Conservation (phyloP, 1,140 invertebrate species). For the Charaxes varanes region DNA sequence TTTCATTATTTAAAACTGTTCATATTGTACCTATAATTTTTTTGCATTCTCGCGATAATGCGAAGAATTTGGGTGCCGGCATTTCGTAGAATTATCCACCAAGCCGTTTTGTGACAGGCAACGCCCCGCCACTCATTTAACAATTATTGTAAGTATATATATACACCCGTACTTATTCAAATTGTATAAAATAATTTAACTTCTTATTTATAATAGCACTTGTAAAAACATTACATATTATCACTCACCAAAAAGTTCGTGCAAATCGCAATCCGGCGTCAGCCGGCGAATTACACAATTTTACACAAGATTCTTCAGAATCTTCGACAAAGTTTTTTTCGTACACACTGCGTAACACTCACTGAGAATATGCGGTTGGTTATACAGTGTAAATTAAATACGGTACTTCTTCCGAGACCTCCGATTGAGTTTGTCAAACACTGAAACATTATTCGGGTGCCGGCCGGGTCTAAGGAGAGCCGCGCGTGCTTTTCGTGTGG, state of each 20-base stretch:
- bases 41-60: conserved; percentile 22
- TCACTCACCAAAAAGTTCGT: conserved; percentile 69
- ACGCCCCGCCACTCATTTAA: conserved; percentile 47
- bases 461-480: conserved; percentile 62
- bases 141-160: conserved; percentile 25
- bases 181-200: conserved; percentile 14
- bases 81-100: conserved; percentile 55
- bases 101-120: conserved; percentile 49
- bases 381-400: conserved; percentile 70
- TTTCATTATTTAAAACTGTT: too few relatives aligned
- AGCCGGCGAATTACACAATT: conserved; percentile 70
- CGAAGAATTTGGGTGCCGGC: conserved; percentile 51
- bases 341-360: conserved; percentile 72
- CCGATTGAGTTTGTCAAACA: conserved; percentile 72
- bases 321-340: conserved; percentile 73
- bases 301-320: conserved; percentile 73
- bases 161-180: conserved; percentile 31
- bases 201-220: conserved; percentile 9
- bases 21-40: too few relatives aligned
- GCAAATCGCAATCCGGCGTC: conserved; percentile 61
- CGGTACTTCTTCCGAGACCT: conserved; percentile 71
- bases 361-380: conserved; percentile 70
- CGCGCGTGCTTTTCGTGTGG: conserved; percentile 62
- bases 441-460: conserved; percentile 73
- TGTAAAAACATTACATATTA: conserved; percentile 11